Conservation (phyloP, 2,113 vertebrate species). For the Callorhinus ursinus region DNA sequence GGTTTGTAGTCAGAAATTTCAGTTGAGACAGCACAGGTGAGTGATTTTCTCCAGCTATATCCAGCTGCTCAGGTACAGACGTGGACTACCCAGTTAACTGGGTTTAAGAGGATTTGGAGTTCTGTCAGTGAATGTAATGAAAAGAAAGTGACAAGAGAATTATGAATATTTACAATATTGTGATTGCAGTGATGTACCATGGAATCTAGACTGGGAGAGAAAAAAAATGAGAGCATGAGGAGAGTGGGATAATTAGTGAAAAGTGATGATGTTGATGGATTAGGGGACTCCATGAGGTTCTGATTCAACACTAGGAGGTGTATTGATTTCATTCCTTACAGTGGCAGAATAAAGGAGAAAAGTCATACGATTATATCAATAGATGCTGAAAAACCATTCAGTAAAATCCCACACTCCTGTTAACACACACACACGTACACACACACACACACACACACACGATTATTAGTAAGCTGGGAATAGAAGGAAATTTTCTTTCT, state of each 20-base stretch:
- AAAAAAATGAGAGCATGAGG: background rate
- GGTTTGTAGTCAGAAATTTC: background rate
- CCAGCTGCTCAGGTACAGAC: background rate
- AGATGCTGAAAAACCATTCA: background rate
- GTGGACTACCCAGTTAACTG: background rate
- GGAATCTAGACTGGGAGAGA: background rate
- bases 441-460: background rate
- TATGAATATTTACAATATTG: background rate
- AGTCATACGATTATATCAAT: background rate
- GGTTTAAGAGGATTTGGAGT: background rate
- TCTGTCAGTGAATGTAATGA: background rate
- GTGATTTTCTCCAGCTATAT: background rate
- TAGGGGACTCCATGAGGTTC: background rate
- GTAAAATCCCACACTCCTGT: background rate
- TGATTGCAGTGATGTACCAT: background rate
- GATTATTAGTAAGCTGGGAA: background rate
- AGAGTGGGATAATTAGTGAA: slow-evolving; percentile 9
- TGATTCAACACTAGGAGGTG: background rate
- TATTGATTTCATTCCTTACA: background rate
- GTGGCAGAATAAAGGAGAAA: background rate
- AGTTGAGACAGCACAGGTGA: background rate
- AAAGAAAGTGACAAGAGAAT: background rate
- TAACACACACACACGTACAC: background rate
- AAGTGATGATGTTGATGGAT: background rate
- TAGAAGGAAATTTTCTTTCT: background rate